Evolutionary conservation across 1,140 invertebrate species (phyloP).

Genomic region (Laupala kohalensis): DNA sequence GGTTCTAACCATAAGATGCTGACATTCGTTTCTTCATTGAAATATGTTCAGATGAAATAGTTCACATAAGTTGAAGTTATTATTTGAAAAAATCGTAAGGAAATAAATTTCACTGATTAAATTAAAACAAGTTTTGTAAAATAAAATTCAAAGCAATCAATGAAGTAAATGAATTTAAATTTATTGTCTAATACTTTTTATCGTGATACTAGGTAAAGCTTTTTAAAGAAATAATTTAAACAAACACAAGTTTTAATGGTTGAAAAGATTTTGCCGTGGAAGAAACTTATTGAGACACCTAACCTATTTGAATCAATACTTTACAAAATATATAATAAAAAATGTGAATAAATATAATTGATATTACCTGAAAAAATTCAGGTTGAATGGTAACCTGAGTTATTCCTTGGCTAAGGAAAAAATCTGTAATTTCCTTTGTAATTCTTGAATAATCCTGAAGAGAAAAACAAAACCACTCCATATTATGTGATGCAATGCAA

Average conservation of each 20-base stretch:
- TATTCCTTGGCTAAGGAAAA: conserved; percentile 60
- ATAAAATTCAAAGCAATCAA: too few relatives aligned
- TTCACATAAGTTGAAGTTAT: neutral
- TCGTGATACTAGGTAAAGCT: too few relatives aligned
- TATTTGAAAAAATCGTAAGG: neutral
- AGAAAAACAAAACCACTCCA: conserved; percentile 15
- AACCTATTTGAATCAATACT: neutral
- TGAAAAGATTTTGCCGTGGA: too few relatives aligned
- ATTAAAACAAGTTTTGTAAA: neutral
- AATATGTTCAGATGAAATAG: neutral
- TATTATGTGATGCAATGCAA: neutral
- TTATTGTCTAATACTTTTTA: too few relatives aligned
- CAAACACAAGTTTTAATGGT: too few relatives aligned
- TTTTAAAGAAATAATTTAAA: too few relatives aligned
- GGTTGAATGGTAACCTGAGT: conserved; percentile 65
- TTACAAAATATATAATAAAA: neutral
- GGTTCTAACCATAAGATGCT: neutral
- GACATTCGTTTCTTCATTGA: neutral
- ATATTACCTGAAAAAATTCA: conserved; percentile 45
- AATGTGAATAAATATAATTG: neutral
- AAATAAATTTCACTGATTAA: neutral
- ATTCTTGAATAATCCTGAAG: conserved; percentile 46
- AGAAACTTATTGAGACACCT: neutral
- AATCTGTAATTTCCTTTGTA: conserved; percentile 46
- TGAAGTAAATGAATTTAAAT: too few relatives aligned